Percentiles rank a stretch among this genome's conserved stretches.
phyloP scores from a whole-genome alignment of 2,113 vertebrate species.

The Narcine bancroftii region DNA sequence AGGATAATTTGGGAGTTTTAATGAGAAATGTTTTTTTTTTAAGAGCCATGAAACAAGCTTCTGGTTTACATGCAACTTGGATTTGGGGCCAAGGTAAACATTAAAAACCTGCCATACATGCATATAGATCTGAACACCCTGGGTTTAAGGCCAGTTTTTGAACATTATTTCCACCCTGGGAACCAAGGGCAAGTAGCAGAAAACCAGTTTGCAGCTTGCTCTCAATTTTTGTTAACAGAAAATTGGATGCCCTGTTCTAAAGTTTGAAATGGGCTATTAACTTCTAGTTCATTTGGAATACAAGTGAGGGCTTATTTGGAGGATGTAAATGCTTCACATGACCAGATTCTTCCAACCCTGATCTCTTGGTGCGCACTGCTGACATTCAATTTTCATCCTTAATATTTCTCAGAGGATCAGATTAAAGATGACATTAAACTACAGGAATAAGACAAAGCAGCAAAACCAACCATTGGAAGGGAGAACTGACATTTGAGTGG shows the following conservation, averaged over 20 bases:
- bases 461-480: background rate
- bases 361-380: conserved; percentile 53
- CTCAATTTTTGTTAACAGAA: background rate
- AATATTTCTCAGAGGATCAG: conserved; percentile 65
- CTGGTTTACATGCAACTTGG: background rate
- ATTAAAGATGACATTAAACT: conserved; percentile 54
- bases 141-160: background rate
- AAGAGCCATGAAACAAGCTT: background rate
- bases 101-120: background rate
- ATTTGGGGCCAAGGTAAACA: background rate
- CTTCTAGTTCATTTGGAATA: conserved; percentile 1
- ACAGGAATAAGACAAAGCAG: conserved; percentile 32
- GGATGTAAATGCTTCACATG: background rate
- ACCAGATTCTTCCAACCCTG: conserved; percentile 42
- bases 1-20: background rate
- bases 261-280: background rate
- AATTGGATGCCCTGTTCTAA: background rate
- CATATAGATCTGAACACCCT: background rate
- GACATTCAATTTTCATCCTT: conserved; percentile 56
- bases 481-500: background rate
- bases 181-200: background rate
- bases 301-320: background rate
- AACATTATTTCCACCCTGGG: background rate
- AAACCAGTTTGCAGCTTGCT: background rate
- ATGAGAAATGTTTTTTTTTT: conserved; percentile 17